phyloP scores from a whole-genome alignment of 1,140 invertebrate genomes.

The Panagrolaimus sp. region DNA sequence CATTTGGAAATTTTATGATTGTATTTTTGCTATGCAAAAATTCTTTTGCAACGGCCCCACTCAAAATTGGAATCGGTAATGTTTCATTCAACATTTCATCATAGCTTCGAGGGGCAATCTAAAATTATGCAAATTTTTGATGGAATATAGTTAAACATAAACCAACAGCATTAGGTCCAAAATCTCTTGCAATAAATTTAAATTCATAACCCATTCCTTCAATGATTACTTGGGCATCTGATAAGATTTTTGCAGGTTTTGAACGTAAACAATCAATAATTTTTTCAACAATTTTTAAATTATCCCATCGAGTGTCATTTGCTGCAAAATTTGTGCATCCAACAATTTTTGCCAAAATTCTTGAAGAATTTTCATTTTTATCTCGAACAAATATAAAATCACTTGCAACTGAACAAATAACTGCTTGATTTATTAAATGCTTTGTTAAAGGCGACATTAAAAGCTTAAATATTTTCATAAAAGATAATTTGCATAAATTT shows the following conservation, averaged over 20 bases:
- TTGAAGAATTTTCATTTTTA: constrained; percentile 8
- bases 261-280: background rate
- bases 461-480: background rate
- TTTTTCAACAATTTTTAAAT: background rate
- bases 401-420: background rate
- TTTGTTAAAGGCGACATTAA: background rate
- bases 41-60: background rate
- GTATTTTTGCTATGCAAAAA: background rate
- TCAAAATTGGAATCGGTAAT: background rate
- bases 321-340: background rate
- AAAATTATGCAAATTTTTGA: background rate
- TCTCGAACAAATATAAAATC: background rate
- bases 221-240: background rate
- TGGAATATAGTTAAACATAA: background rate
- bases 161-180: constrained; percentile 4
- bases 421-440: background rate
- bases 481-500: no score
- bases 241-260: background rate
- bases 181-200: background rate
- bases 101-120: background rate
- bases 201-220: background rate
- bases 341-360: background rate
- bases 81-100: background rate
- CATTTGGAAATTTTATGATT: no score
- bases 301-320: background rate